Base-by-base conservation (phyloP, 1,140 invertebrate species). In the Coenobita brevimanus region DNA sequence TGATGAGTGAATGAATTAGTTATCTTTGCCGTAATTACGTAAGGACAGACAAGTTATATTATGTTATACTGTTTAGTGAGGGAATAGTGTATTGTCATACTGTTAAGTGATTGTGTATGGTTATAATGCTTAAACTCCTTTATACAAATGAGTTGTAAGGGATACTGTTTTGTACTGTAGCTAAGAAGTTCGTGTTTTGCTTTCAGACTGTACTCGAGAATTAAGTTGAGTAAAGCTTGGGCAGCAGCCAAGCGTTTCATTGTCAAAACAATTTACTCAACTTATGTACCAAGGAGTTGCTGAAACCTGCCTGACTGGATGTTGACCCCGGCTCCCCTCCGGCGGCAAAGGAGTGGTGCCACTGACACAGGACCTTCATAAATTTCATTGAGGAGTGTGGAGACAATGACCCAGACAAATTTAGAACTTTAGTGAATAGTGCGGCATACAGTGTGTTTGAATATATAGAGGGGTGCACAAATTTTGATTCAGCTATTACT, bases 321-420 rank as follows among this genome's bases (percentile, higher is more conserved):
- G 27, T 67, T n/a, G 4, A 67, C 36, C 80, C 38, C 6, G 41
- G 36, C n/a, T 64, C 13, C 6, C 80, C 80, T 21, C 3, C 36
- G 43, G 33, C 80, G 43, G 38, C 62, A 17, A 64, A 69, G 62
- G 38, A 69, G 62, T 69, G 41, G 62, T n/a, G 33, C 41, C 60
- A 82, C 41, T 82, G 36, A 38, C 41, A 82, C 60, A 24, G 21
- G 8, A 82, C 33, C 1, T 69, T 69, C 43, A 82, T 2, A 60
- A 62, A 80, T 54, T 80, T 80, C 30, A 80, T 62, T 33, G 78
- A 8, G 54, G 54, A 80, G 78, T 62, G 76, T 60, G 76, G 80
- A 36, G 60, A 43, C 0, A 69, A 24, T 13, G 41, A n/a, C 4
- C 80, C 62, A 67, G 41, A 69, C 24, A 69, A 69, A 67, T 69